phyloP scores from a whole-genome alignment of 2,797 vertebrate genomes.

The Falco rusticolus region DNA sequence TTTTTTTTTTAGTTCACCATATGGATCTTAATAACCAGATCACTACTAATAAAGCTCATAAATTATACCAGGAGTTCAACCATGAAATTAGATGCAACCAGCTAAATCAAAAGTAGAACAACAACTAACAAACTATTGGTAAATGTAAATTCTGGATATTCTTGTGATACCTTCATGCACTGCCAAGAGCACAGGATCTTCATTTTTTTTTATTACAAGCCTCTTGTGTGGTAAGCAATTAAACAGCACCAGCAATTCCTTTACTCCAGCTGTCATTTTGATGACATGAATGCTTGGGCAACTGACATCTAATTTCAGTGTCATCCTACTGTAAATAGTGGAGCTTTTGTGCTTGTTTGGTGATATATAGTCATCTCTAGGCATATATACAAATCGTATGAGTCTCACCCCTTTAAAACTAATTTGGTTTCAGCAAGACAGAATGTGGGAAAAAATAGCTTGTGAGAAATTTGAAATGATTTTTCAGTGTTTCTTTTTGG shows the following conservation, averaged over 20 bases:
- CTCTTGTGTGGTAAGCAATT: constrained; percentile 10
- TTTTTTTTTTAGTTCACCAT: not conserved
- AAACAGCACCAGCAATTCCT: not conserved
- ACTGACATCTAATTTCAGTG: not conserved
- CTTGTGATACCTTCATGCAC: not conserved
- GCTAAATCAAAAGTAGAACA: constrained; percentile 12
- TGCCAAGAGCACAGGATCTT: not conserved
- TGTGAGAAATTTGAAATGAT: not conserved
- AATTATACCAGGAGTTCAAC: constrained; percentile 50
- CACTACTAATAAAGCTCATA: constrained; percentile 12
- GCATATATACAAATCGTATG: not conserved
- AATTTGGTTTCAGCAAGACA: not conserved
- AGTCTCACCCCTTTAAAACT: not conserved
- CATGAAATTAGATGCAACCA: not conserved
- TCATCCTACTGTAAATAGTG: not conserved
- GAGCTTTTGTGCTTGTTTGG: not conserved
- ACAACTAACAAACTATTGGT: not conserved
- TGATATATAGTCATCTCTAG: not conserved
- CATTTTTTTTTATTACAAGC: not conserved
- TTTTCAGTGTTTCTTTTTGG: not conserved
- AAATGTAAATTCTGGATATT: not conserved
- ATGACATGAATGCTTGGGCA: not conserved
- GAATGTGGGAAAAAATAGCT: not conserved
- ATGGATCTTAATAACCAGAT: constrained; percentile 25
- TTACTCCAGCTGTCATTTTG: not conserved